These are phyloP conservation scores for Platalea minor DNA, from an alignment of 2,797 vertebrate genomes.

Conservation along the genomic window DNA sequence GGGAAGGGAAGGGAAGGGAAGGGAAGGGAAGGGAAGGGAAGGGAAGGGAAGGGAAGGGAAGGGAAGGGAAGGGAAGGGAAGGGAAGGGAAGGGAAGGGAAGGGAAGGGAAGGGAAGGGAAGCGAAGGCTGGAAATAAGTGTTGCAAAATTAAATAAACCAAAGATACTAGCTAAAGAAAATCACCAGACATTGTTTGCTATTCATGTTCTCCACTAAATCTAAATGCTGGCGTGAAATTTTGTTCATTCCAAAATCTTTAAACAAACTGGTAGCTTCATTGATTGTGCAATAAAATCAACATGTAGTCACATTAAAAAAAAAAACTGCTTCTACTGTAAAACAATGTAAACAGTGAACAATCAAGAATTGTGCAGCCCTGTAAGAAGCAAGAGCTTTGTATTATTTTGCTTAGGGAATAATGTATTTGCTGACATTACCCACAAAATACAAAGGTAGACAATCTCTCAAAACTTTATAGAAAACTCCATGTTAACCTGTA, in stretches of 20 bases:
- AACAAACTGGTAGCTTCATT: not conserved
- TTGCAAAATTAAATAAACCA: not conserved
- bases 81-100: too few relatives aligned
- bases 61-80: too few relatives aligned
- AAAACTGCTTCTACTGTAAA: not conserved
- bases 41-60: too few relatives aligned
- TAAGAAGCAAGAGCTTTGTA: not conserved
- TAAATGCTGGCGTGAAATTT: not conserved
- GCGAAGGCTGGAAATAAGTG: not conserved
- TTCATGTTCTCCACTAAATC: not conserved
- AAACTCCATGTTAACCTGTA: not conserved
- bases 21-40: too few relatives aligned
- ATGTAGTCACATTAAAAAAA: not conserved
- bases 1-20: too few relatives aligned
- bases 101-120: too few relatives aligned
- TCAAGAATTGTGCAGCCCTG: not conserved
- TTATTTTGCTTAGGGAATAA: not conserved
- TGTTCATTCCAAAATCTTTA: not conserved
- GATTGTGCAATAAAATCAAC: not conserved
- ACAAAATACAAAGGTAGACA: slow-evolving; percentile 10
- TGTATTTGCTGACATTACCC: not conserved
- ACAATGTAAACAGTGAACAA: not conserved
- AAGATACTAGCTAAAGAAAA: not conserved
- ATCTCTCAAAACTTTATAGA: not conserved
- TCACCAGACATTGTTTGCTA: not conserved